Evolutionary conservation across 2,797 vertebrate species (phyloP).

Genomic region (Danio choprae): DNA sequence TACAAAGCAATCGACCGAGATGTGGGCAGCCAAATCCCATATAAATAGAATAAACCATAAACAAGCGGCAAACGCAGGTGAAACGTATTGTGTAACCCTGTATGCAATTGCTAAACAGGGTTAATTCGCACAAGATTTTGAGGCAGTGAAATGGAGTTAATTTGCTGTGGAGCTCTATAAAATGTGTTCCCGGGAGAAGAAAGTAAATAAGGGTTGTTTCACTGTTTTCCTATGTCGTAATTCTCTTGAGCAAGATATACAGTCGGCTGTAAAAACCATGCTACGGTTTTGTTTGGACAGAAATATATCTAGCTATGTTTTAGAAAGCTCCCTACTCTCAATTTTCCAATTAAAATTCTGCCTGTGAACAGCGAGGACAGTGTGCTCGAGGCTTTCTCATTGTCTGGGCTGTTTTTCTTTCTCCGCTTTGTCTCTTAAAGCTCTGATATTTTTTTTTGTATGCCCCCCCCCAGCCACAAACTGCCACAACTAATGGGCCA

Average conservation of each 20-base stretch:
- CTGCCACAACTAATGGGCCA: slow-evolving; percentile 55
- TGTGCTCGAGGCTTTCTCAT: slow-evolving; percentile 51
- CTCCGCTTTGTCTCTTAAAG: slow-evolving; percentile 39
- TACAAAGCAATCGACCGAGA: slow-evolving; percentile 43
- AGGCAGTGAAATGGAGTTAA: slow-evolving; percentile 39
- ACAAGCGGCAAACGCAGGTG: background rate
- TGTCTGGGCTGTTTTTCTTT: slow-evolving; percentile 40
- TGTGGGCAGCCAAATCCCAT: slow-evolving; percentile 24
- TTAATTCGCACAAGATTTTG: slow-evolving; percentile 11
- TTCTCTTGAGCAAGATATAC: slow-evolving; percentile 52
- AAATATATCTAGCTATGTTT: slow-evolving; percentile 37
- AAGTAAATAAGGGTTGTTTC: slow-evolving; percentile 43
- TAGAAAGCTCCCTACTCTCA: slow-evolving; percentile 37
- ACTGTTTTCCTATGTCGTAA: slow-evolving; percentile 45
- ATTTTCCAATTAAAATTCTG: slow-evolving; percentile 56
- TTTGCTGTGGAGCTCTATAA: slow-evolving; percentile 51
- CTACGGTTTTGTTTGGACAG: slow-evolving; percentile 36
- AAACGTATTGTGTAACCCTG: background rate
- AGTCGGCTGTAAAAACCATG: slow-evolving; percentile 10
- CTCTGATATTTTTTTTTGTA: background rate
- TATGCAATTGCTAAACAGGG: background rate
- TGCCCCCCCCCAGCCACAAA: slow-evolving; percentile 51
- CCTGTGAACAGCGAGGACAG: slow-evolving; percentile 51
- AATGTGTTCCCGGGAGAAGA: slow-evolving; percentile 26
- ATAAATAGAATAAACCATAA: background rate